Evolutionary conservation across 1,140 invertebrate species (phyloP).

Genomic region (Anadara kagoshimensis): DNA sequence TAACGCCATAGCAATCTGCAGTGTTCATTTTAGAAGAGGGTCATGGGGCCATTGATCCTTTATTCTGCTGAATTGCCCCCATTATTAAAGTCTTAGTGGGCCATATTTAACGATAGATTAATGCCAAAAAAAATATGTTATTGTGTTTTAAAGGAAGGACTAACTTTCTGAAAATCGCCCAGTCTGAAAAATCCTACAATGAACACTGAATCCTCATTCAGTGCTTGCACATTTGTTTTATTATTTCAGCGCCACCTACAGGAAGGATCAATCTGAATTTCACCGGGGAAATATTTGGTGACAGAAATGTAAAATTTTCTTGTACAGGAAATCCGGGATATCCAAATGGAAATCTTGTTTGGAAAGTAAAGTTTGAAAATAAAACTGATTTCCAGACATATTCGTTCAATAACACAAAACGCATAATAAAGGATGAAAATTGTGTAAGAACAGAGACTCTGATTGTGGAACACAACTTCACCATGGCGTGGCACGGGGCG

Average conservation of each 20-base stretch:
- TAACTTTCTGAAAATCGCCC: no score
- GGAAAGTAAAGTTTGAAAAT: conserved; percentile 19
- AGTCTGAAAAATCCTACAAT: no score
- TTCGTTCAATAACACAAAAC: conserved; percentile 8
- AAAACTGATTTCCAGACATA: conserved; percentile 6
- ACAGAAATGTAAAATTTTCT: conserved; percentile 16
- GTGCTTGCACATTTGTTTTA: no score
- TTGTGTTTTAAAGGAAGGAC: no score
- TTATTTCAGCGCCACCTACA: conserved; percentile 6
- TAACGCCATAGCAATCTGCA: no score
- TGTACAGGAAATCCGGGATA: conserved; percentile 29
- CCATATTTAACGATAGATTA: no score
- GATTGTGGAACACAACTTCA: conserved; percentile 1
- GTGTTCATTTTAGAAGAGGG: no score
- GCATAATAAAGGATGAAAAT: conserved; percentile 14
- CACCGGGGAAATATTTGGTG: conserved; percentile 23
- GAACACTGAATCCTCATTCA: no score
- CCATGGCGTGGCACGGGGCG: conserved; percentile 22
- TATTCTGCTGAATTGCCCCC: no score
- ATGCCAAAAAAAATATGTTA: no score
- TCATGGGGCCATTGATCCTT: no score
- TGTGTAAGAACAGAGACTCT: conserved; percentile 15
- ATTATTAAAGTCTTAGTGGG: no score
- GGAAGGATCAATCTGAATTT: conserved; percentile 11
- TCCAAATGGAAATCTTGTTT: conserved; percentile 21